These are phyloP conservation scores for Germaria angustata DNA, from an alignment of 2,888 invertebrate species.

Conservation along the genomic window DNA sequence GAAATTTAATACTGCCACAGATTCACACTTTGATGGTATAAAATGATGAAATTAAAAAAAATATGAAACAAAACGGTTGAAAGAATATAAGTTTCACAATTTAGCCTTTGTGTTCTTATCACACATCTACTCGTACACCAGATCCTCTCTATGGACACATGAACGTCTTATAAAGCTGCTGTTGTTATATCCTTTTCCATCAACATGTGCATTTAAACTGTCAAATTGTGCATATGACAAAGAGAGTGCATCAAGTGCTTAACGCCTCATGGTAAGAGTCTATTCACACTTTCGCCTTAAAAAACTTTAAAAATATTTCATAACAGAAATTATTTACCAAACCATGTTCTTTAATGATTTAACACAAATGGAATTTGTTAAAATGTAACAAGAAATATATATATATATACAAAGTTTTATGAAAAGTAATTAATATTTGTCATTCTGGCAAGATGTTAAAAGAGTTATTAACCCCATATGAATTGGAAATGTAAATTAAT, in stretches of 20 bases:
- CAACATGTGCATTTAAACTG: conserved; percentile 65
- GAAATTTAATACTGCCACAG: conserved; percentile 41
- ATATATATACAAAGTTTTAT: neutral
- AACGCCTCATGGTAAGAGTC: conserved; percentile 29
- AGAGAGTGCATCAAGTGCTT: conserved; percentile 18
- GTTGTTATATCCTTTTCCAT: conserved; percentile 66
- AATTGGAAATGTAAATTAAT: conserved; percentile 57
- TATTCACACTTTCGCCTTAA: conserved; percentile 24
- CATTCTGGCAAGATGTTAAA: conserved; percentile 44
- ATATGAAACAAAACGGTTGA: neutral
- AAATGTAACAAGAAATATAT: neutral
- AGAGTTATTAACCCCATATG: conserved; percentile 65
- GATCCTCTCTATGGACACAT: too few relatives aligned
- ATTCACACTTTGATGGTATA: conserved; percentile 20
- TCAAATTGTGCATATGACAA: conserved; percentile 53
- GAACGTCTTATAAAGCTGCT: neutral
- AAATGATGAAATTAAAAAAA: neutral
- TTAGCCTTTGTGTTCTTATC: neutral
- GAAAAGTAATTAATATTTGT: conserved; percentile 54
- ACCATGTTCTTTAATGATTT: conserved; percentile 16
- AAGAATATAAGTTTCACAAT: neutral
- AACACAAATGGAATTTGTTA: conserved; percentile 49
- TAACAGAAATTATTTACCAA: conserved; percentile 25
- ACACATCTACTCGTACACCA: neutral
- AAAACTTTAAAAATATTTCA: neutral